These are phyloP conservation scores for Corythoichthys intestinalis DNA, from an alignment of 2,113 vertebrate genomes.

Conservation along the genomic window DNA sequence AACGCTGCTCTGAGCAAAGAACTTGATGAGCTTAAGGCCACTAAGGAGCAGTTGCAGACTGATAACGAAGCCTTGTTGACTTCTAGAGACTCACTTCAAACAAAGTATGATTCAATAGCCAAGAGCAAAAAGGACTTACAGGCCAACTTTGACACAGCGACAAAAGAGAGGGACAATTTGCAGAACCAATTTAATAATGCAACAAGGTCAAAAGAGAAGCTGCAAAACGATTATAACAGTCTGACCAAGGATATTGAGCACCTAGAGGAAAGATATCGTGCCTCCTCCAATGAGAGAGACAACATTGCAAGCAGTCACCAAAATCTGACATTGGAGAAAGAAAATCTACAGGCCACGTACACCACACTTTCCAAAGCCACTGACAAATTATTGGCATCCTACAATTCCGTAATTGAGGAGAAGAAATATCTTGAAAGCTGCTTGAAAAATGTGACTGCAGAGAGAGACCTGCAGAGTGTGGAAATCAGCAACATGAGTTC, in stretches of 20 bases:
- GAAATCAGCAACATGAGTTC: conserved; percentile 35
- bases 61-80: not conserved
- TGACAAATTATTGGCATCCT: conserved; percentile 13
- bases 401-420: not conserved
- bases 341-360: conserved; percentile 9
- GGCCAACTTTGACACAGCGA: not conserved
- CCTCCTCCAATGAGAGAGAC: conserved; percentile 37
- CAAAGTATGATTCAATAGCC: not conserved
- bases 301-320: conserved; percentile 23
- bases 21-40: conserved; percentile 12
- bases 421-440: conserved; percentile 20
- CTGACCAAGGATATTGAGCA: conserved; percentile 33
- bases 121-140: conserved; percentile 20
- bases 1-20: conserved; percentile 19
- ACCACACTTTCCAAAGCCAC: not conserved
- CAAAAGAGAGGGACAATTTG: conserved; percentile 39
- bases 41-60: conserved; percentile 4
- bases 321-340: conserved; percentile 21
- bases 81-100: conserved; percentile 11
- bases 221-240: conserved; percentile 35
- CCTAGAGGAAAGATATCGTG: conserved; percentile 35
- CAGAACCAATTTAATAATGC: conserved; percentile 49
- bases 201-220: conserved; percentile 27
- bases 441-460: conserved; percentile 5
- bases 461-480: conserved; percentile 25